Evolutionary conservation across 2,113 vertebrate genomes (phyloP), one percentile per base, ranked within the genome.

Genomic region (Geothlypis trichas): DNA sequence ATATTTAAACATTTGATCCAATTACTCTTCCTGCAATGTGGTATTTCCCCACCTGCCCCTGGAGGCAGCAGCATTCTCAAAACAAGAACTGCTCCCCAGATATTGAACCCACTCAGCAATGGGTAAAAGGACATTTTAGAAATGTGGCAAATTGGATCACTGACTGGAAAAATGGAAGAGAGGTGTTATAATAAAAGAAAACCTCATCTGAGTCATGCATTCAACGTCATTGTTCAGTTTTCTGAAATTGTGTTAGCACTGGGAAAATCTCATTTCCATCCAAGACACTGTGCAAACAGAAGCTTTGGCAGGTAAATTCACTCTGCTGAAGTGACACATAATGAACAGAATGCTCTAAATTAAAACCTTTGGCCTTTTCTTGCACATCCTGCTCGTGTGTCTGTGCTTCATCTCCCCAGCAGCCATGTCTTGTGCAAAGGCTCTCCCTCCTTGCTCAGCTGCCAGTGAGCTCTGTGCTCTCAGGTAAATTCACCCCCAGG

Each of bases 401-500:
- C 31, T 54, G 41, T 13, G 74, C 39, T 69, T 77, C 39, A 26
- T 27, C 62, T 83, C 52, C 72, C 72, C 59, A 3, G 5, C 52
- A 65, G 42, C 16, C 52, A 3, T 1, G 31, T 21, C 80, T 1
- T 35, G 37, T 14, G 21, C 27, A 0, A 10, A 20, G 37, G 17
- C 63, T 44, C 68, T 91, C 77, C 39, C 54, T 31, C 7, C 9
- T 7, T 28, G 37, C 54, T 80, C 26, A 71, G 42, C 55, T 82
- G 44, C 74, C 24, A 26, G 55, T 15, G n/a, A 11, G 67, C 68
- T 99, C 98, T 5, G 97, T 93, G 72, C 98, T 98, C 37, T 98
- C 98, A 15, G 99, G 99, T 20, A 99, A 97, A 85, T 97, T 96
- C 37, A 99, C 86, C 4, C 99, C 99, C 97, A 99, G 98, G 97